Conservation (phyloP, 2,113 vertebrate genomes). For the Muntiacus muntjak region DNA sequence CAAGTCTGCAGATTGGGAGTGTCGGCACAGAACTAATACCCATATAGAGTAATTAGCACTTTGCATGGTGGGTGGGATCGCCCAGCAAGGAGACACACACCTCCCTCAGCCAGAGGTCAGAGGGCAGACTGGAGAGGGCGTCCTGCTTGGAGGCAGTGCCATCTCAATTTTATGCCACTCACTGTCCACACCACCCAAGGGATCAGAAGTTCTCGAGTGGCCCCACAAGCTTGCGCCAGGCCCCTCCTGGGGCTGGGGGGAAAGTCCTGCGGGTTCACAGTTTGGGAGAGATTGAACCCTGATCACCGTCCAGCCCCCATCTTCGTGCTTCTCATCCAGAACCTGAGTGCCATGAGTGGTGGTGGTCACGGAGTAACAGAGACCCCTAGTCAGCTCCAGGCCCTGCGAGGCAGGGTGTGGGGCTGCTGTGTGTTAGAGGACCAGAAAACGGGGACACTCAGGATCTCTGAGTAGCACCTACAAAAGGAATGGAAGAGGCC, state of each 20-base stretch:
- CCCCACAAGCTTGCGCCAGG: fast-evolving
- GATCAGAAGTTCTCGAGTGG: not conserved
- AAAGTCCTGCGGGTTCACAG: not conserved
- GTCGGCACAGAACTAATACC: conserved; percentile 10
- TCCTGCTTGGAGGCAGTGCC: not conserved
- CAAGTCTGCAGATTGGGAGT: not conserved
- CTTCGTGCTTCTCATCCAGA: fast-evolving
- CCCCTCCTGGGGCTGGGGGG: fast-evolving
- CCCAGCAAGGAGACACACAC: not conserved
- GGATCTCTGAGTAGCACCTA: not conserved
- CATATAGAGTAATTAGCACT: conserved; percentile 23
- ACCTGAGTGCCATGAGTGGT: not conserved
- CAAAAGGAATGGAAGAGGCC: not conserved
- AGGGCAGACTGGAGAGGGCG: not conserved
- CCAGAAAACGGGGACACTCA: not conserved
- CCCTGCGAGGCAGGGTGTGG: not conserved
- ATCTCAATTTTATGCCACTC: not conserved
- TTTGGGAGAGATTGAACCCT: not conserved
- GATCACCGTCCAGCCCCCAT: fast-evolving
- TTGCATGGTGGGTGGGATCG: not conserved
- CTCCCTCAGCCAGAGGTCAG: not conserved
- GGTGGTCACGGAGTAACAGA: conserved; percentile 49
- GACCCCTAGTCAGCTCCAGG: not conserved
- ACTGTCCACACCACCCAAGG: not conserved
- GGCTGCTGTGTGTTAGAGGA: not conserved